Base-by-base conservation (phyloP, 1,140 invertebrate species). In the Polyergus mexicanus region DNA sequence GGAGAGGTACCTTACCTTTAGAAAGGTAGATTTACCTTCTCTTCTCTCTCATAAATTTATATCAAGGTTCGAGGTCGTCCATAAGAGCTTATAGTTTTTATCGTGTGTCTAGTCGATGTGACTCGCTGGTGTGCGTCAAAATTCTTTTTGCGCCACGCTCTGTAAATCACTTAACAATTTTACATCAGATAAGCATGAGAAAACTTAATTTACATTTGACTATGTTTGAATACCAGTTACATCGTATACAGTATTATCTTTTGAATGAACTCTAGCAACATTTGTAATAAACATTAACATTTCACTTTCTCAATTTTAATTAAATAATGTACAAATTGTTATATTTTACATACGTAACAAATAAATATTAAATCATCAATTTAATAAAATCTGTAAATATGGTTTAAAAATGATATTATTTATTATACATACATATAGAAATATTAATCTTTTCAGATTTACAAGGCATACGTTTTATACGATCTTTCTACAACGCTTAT, bases 101-200 rank as follows among this genome's bases (percentile, higher is more conserved):
- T 72, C 78, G 32, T 60, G 77, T 54, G 13, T 51, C 1, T 71
- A n/a, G 38, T 60, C 56, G 41, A 83, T 60, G 44, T 71, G 51
- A 44, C 38, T 38, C 44, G 66, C 25, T 41, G 68, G 25, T 72
- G 22, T 60, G 56, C 47, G 69, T 83, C 78, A 83, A 83, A 83
- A 83, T 83, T 60, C 38, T 72, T 72, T 72, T 83, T 41, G 44
- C 35, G 47, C 63, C 65, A 69, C 58, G 75, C 68, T 72, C 78
- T 65, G 77, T 16, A 81, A 69, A 81, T 58, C 51, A 16, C 32
- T 51, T 28, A 16, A 44, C 19, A 72, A 58, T 32, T 71, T 58
- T 41, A 22, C 22, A 44, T 51, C 62, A 32, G 44, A 54, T 68
- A 80, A 56, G 38, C 16, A n/a, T 38, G n/a, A 47, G 11, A 44